Evolutionary conservation across 2,113 vertebrate genomes (phyloP).

Genomic region (Carettochelys insculpta): DNA sequence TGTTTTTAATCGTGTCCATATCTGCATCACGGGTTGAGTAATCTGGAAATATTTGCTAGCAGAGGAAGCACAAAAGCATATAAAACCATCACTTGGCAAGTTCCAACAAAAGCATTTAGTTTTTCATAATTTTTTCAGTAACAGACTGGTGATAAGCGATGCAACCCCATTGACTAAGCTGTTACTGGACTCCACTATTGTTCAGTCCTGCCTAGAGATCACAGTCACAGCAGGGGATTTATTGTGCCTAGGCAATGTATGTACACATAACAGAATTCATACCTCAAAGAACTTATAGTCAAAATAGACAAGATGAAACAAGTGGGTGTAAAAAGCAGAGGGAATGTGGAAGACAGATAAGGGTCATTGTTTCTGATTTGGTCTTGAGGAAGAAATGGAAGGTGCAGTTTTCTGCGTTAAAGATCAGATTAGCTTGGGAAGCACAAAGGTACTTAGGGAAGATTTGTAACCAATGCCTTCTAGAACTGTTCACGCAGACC

Average conservation of each 20-base stretch:
- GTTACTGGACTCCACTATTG: constrained; percentile 10
- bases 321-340: constrained; percentile 19
- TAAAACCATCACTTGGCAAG: neutral
- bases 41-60: neutral
- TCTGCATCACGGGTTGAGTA: neutral
- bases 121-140: neutral
- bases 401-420: neutral
- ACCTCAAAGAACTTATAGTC: neutral
- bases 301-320: constrained; percentile 15
- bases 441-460: neutral
- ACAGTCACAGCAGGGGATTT: neutral
- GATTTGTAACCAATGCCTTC: neutral
- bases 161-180: neutral
- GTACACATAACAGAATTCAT: neutral
- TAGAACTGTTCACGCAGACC: neutral
- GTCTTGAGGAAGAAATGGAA: neutral
- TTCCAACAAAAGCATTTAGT: neutral
- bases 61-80: constrained; percentile 25
- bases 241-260: constrained; percentile 17
- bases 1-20: neutral
- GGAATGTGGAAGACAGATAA: neutral
- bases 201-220: constrained; percentile 17
- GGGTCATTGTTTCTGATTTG: neutral
- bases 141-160: neutral
- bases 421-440: neutral